These are phyloP conservation scores for Enteromius argenteus DNA, from an alignment of 2,797 vertebrate species.

Conservation along the genomic window DNA sequence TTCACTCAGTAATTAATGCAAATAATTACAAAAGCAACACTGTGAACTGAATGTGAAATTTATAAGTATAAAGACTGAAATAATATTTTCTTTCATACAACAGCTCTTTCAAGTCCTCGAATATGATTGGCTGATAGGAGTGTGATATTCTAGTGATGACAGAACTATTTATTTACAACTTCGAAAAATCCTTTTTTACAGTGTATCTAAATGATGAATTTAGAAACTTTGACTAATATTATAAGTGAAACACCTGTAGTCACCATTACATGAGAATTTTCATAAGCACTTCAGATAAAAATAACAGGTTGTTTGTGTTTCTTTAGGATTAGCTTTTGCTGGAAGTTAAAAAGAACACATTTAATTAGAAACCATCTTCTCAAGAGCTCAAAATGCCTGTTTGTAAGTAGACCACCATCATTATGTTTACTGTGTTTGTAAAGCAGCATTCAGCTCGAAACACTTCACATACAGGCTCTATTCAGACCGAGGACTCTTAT, in stretches of 20 bases:
- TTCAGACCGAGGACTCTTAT: neutral
- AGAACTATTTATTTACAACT: no score
- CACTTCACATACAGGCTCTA: neutral
- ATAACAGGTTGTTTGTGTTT: neutral
- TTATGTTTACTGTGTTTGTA: neutral
- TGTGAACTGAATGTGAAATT: no score
- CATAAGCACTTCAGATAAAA: neutral
- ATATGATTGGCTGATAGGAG: no score
- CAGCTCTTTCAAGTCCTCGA: neutral
- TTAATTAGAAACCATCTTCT: neutral
- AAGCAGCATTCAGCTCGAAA: neutral
- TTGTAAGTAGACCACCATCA: neutral
- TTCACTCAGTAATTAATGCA: neutral
- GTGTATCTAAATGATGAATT: no score
- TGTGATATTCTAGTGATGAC: no score
- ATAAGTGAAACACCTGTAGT: neutral
- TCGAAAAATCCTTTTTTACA: no score
- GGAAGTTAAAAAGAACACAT: constrained; percentile 3
- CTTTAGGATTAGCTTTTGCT: neutral
- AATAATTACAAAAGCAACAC: neutral
- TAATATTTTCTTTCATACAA: neutral
- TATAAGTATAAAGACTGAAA: no score
- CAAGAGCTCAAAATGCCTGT: neutral
- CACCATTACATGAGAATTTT: neutral
- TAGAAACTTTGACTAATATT: neutral